Percentiles rank a stretch among this genome's conserved stretches.
Evolutionary conservation across 2,888 invertebrate genomes (phyloP).

Genomic region (Tenthredo mesomela): DNA sequence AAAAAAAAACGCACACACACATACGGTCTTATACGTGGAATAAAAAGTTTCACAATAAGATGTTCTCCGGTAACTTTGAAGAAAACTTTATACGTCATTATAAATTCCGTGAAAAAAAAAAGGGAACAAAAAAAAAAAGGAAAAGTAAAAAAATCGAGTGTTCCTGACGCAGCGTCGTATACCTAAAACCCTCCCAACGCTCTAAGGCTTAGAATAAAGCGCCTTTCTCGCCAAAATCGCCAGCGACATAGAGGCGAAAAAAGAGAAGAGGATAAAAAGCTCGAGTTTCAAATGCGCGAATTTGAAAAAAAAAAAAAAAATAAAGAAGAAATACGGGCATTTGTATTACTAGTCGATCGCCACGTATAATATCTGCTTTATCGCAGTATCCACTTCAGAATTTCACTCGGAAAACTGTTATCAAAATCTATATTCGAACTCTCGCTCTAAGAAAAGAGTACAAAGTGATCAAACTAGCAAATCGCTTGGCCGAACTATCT

Average conservation of each 20-base stretch:
- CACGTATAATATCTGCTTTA: not conserved
- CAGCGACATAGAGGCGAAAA: not conserved
- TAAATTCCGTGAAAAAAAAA: constrained; percentile 4
- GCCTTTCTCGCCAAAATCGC: not conserved
- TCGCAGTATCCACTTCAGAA: not conserved
- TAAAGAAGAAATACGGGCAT: too few relatives aligned
- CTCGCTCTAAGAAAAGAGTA: not conserved
- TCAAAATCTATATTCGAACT: not conserved
- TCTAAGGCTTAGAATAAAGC: constrained; percentile 15
- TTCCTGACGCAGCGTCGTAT: constrained; percentile 15
- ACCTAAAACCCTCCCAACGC: not conserved
- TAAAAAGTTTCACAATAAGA: constrained; percentile 32
- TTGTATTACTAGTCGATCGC: not conserved
- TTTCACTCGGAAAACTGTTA: not conserved
- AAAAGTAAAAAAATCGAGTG: not conserved
- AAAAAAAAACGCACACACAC: not conserved
- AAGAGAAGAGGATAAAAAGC: not conserved
- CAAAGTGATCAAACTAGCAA: not conserved
- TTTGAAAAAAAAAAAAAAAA: not conserved
- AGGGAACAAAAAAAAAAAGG: not conserved
- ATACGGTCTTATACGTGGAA: not conserved
- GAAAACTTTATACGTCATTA: constrained; percentile 34
- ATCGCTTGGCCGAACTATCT: not conserved
- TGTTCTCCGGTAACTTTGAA: not conserved
- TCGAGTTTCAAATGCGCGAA: not conserved